Evolutionary conservation across 2,797 vertebrate genomes (phyloP).

Genomic region (Alosa sapidissima): DNA sequence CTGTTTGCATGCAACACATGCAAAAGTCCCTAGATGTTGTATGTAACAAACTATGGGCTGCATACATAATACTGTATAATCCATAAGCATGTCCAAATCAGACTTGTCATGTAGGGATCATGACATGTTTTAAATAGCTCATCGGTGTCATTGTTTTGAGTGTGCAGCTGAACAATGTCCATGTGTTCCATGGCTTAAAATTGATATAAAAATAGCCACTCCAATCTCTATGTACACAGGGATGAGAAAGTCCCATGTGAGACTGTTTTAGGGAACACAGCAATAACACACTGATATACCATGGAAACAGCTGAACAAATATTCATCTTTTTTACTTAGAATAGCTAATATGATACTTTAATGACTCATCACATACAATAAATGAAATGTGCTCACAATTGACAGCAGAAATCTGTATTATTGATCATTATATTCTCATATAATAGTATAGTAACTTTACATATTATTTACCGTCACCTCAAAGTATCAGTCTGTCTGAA

Average conservation of each 20-base stretch:
- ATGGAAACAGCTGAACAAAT: not conserved
- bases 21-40: not conserved
- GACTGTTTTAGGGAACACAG: not conserved
- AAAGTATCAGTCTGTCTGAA: not conserved
- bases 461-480: not conserved
- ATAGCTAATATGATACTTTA: not conserved
- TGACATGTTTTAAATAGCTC: conserved; percentile 28
- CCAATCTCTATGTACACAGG: not conserved
- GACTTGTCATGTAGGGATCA: conserved; percentile 17
- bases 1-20: not conserved
- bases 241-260: not conserved
- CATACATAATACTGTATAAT: not conserved
- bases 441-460: too few species aligned
- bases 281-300: not conserved
- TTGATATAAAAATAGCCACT: conserved; percentile 9
- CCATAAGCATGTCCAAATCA: not conserved
- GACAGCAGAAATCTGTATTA: not conserved
- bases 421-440: not conserved
- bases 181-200: conserved; percentile 6
- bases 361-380: not conserved
- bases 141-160: not conserved
- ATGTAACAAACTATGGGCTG: not conserved
- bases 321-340: not conserved
- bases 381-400: not conserved
- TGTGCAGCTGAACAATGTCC: conserved; percentile 1